phyloP scores from a whole-genome alignment of 2,888 invertebrate genomes.

The Mesorhabditis spiculigera region DNA sequence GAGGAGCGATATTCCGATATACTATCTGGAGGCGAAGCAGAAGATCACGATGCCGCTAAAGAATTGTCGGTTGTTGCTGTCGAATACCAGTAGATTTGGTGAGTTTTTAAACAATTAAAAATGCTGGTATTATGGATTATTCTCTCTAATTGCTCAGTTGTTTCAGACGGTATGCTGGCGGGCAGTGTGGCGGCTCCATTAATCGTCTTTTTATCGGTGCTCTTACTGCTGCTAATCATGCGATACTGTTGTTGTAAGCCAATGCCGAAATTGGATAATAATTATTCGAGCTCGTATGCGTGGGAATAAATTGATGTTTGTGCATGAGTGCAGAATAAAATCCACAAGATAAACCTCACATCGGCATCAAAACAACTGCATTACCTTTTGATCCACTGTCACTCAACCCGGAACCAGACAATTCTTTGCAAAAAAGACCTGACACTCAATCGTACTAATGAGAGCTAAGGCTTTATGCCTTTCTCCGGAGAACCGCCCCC shows the following conservation, averaged over 20 bases:
- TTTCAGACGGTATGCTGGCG: not conserved
- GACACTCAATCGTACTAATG: too few relatives aligned
- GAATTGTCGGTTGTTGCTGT: not conserved
- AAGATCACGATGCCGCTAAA: not conserved
- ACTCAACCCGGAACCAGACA: too few relatives aligned
- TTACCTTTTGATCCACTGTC: too few relatives aligned
- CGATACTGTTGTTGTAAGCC: not conserved
- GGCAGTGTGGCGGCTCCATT: not conserved
- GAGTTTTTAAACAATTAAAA: not conserved
- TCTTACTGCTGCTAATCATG: not conserved
- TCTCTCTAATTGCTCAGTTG: not conserved
- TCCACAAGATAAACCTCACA: too few relatives aligned
- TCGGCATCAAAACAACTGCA: too few relatives aligned
- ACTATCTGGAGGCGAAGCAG: not conserved
- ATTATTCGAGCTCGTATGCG: not conserved
- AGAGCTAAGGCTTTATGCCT: too few relatives aligned
- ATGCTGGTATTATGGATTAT: too few relatives aligned
- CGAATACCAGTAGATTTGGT: slow-evolving; percentile 4
- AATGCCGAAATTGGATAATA: not conserved
- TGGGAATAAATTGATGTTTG: not conserved
- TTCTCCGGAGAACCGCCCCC: too few relatives aligned
- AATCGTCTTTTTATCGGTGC: not conserved
- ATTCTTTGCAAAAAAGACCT: too few relatives aligned
- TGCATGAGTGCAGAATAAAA: too few relatives aligned
- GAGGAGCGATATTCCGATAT: slow-evolving; percentile 1